Conservation (phyloP, 2,797 vertebrate species). For the Gymnodraco acuticeps region DNA sequence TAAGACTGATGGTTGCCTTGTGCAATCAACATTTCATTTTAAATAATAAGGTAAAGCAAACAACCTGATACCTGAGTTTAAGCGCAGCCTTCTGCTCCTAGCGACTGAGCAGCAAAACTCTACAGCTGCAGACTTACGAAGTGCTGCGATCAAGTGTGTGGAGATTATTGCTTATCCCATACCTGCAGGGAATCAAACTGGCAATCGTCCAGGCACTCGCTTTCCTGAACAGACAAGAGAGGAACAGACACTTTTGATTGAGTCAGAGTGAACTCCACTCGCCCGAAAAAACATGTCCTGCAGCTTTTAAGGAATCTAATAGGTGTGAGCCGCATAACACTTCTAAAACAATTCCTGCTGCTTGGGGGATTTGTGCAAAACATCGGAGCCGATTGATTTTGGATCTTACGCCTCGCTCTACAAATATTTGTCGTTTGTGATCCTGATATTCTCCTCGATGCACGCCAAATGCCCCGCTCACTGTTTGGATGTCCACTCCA, state of each 20-base stretch:
- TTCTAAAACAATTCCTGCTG: neutral
- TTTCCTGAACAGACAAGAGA: neutral
- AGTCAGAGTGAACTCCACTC: constrained; percentile 10
- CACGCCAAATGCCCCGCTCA: neutral
- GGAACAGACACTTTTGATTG: constrained; percentile 7
- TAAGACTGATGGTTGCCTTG: neutral
- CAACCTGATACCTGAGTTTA: neutral
- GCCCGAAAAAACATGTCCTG: neutral
- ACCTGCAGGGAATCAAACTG: constrained; percentile 7
- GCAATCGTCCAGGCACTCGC: neutral
- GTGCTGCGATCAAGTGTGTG: constrained; percentile 1
- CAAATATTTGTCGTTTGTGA: constrained; percentile 2
- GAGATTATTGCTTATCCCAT: constrained; percentile 11
- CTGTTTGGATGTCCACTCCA: neutral
- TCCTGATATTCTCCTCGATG: constrained; percentile 7
- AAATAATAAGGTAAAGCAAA: neutral
- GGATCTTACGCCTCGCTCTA: neutral
- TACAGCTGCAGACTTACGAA: neutral
- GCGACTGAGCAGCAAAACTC: neutral
- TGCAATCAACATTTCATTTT: neutral
- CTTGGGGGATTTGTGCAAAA: neutral
- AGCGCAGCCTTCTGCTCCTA: neutral
- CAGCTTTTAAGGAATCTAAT: constrained; percentile 5
- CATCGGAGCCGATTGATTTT: constrained; percentile 12
- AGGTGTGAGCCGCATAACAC: neutral